Evolutionary conservation across 2,113 vertebrate species (phyloP), one percentile per base, ranked within the genome.

Genomic region (Riparia riparia): DNA sequence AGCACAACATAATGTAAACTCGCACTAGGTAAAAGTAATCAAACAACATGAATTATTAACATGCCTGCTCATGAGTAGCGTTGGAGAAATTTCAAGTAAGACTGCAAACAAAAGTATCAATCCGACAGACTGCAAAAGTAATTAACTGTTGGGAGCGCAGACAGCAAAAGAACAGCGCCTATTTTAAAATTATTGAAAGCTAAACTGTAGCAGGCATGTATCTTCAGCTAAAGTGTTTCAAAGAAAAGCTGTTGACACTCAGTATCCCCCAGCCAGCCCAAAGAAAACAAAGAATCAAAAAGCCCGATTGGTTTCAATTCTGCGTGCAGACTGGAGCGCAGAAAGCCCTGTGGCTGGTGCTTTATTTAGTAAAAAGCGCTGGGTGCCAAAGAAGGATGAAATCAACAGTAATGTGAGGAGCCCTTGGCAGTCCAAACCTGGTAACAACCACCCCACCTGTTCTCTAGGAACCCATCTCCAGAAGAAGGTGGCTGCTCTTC

Each of bases 291-390:
- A 60, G 39, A 77, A 51, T 53, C 51, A 74, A 57, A 73, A 70
- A 29, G 31, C 14, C 16, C 41, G 6, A n/a, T 61, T 37, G 47
- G 47, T 72, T 63, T 63, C 47, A 63, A 6, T 49, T 78, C 28
- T 34, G 17, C 3, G 2, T 0, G 7, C 39, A 70, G 42, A 28
- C 13, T 2, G 9, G 9, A 68, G 9, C 0, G 3, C 68, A 83
- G 81, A 81, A 77, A 73, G 45, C 10, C 16, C 25, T 6, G 26
- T 4, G 63, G 17, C 29, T 61, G 34, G 20, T 7, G 41, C n/a
- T 83, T 83, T 63, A 22, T 37, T 71, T 29, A 44, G 12, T 9
- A 71, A 77, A 81, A 81, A 56, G 44, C 21, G 14, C 28, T 8
- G 17, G 3, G 37, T 69, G 66, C 22, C 53, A 77, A 80, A 79